Evolutionary conservation across 2,113 vertebrate species (phyloP).

Genomic region (Nothoprocta pentlandii): DNA sequence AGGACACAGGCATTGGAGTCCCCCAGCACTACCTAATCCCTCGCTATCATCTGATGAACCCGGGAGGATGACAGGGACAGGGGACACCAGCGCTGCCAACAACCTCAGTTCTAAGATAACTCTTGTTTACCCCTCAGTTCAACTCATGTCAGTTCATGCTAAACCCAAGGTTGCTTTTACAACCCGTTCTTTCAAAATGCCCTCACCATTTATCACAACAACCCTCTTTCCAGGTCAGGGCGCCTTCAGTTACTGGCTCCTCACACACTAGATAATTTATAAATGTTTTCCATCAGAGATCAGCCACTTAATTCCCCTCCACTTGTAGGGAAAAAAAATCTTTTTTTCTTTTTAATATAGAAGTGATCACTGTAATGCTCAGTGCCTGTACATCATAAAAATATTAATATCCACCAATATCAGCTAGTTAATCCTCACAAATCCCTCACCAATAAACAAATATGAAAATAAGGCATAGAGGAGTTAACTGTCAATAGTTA

Average conservation of each 20-base stretch:
- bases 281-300: not conserved
- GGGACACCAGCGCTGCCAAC: not conserved
- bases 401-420: not conserved
- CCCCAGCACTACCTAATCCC: not conserved
- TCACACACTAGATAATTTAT: not conserved
- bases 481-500: not conserved
- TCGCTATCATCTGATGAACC: not conserved
- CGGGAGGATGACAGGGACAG: not conserved
- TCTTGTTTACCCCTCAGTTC: not conserved
- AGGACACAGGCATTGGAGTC: not conserved
- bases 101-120: not conserved
- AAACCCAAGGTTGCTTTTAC: not conserved
- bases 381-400: not conserved
- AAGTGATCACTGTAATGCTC: not conserved
- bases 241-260: not conserved
- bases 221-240: fast-evolving
- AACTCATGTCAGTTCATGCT: not conserved
- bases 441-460: not conserved
- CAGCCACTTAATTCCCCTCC: not conserved
- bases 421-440: not conserved
- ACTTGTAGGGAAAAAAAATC: not conserved
- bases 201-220: not conserved
- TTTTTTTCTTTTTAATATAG: not conserved
- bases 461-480: not conserved
- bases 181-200: not conserved